Evolutionary conservation across 2,888 invertebrate genomes (phyloP).

Genomic region (Stegophylla sp.): DNA sequence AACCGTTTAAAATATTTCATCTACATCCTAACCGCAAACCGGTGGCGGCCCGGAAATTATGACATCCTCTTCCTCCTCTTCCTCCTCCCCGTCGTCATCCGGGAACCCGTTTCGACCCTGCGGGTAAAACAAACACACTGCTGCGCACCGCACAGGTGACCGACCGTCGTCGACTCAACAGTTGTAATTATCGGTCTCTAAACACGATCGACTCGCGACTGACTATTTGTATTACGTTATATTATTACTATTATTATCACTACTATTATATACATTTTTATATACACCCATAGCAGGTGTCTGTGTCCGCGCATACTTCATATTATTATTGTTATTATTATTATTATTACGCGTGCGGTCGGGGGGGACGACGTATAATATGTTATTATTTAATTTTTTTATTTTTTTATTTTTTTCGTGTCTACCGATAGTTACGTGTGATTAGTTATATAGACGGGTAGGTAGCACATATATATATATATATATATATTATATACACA

Average conservation of each 20-base stretch:
- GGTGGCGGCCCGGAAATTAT: conserved; percentile 50
- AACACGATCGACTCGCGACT: conserved; percentile 5
- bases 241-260: too few relatives aligned
- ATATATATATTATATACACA: background rate
- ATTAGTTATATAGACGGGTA: background rate
- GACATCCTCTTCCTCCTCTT: conserved; percentile 34
- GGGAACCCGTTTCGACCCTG: conserved; percentile 41
- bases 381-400: conserved; percentile 46
- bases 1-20: conserved; percentile 23
- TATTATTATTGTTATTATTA: conserved; percentile 34
- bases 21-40: conserved; percentile 15
- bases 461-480: background rate
- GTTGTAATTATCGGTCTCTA: conserved; percentile 55
- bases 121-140: conserved; percentile 46
- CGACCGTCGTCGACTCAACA: conserved; percentile 39
- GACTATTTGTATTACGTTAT: too few relatives aligned
- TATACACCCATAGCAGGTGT: conserved; percentile 46
- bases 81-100: background rate
- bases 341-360: background rate
- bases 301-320: conserved; percentile 46
- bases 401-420: conserved; percentile 9
- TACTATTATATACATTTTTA: conserved; percentile 1
- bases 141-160: conserved; percentile 22
- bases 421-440: conserved; percentile 4
- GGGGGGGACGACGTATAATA: background rate